Evolutionary conservation across 2,113 vertebrate species (phyloP), one percentile per base, ranked within the genome.

Genomic region (Pangasianodon hypophthalmus): DNA sequence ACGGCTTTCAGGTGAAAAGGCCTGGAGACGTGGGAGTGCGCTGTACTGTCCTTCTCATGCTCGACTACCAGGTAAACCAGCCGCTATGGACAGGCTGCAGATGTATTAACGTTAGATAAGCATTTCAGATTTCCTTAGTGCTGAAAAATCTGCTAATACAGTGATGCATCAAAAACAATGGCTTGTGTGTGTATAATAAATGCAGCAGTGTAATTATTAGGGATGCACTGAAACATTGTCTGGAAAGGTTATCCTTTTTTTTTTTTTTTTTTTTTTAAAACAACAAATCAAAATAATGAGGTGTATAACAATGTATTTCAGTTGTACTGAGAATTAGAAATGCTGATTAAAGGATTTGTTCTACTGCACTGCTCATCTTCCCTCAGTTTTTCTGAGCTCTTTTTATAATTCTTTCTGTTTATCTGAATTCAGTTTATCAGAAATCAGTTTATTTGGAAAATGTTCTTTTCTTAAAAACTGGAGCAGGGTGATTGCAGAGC

Each of bases 1-100:
- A 99, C 1, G 98, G 98, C 83, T 99, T 99, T 96, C 98, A 99
- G 96, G 98, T 99, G 95, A 99, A 99, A 95, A 97, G 98, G 85
- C 98, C 98, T 0, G 98, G 98, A 29, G 98, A 99, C 0, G 98
- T 99, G 44, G 98, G 99, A 0, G 98, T 99, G 58, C 98, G 98
- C 90, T 99, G 98, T 93, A 99, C 98, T 0, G 98, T 99, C 60
- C 97, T 99, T 9, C 97, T 99, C 93, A 99, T 99, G 98, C 97
- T 99, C 50, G 98, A 99, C 92, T 99, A 99, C 94, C 98, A 99
- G 97, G 98, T 99, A 92, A 84, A 10, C 32, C 41, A 46, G 0
- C 37, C 16, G 56, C 24, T 41, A 9, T 9, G 29, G 24, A 46
- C 7, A 1, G 3, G 10, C 44, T 81, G 13, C 18, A 24, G 50